phyloP scores from a whole-genome alignment of 2,888 invertebrate genomes.

The Heteropelma amictum region DNA sequence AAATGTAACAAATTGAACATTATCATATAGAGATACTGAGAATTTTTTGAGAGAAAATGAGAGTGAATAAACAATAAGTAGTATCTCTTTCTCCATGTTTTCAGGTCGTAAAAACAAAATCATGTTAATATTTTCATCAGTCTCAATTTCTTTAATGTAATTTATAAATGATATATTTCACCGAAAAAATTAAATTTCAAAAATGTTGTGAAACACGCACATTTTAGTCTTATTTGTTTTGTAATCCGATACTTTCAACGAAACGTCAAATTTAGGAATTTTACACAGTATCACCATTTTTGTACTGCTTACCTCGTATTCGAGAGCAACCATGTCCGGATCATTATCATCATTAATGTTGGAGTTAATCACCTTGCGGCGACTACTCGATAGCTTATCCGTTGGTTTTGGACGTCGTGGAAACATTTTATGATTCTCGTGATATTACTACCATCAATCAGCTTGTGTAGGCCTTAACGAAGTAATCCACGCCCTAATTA shows the following conservation, averaged over 20 bases:
- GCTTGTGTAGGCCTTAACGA: not conserved
- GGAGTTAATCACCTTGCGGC: conserved; percentile 46
- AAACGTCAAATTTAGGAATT: not conserved
- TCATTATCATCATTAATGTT: conserved; percentile 45
- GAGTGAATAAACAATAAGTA: too few relatives aligned
- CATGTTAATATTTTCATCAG: not conserved
- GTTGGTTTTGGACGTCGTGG: conserved; percentile 51
- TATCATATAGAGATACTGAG: too few relatives aligned
- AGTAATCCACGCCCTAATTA: conserved; percentile 20
- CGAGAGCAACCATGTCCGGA: conserved; percentile 40
- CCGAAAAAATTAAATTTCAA: too few relatives aligned
- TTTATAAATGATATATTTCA: too few relatives aligned
- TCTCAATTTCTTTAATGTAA: too few relatives aligned
- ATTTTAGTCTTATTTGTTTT: too few relatives aligned
- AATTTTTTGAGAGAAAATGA: too few relatives aligned
- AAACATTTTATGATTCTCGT: conserved; percentile 35
- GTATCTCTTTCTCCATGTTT: too few relatives aligned
- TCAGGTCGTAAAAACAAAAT: too few relatives aligned
- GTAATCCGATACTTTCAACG: too few relatives aligned
- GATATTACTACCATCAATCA: conserved; percentile 14
- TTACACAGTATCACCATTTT: not conserved
- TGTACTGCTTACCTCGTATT: conserved; percentile 55
- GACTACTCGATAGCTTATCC: conserved; percentile 58
- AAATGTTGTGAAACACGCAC: too few relatives aligned
- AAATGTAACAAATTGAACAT: too few relatives aligned